Evolutionary conservation across 2,888 invertebrate species (phyloP).

Genomic region (Bombylius discolor): DNA sequence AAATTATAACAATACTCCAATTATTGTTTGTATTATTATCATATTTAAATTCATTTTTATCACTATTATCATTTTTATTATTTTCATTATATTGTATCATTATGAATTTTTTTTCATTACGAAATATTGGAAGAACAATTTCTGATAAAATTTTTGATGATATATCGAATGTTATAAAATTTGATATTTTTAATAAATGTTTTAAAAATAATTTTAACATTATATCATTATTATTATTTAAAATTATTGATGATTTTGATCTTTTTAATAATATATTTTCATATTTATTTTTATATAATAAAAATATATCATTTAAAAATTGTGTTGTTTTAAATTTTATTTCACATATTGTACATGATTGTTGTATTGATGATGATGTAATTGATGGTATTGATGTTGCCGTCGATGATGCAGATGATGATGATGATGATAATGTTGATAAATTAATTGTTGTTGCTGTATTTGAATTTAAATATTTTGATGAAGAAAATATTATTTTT

Average conservation of each 20-base stretch:
- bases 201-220: constrained; percentile 22
- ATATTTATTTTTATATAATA: constrained; percentile 20
- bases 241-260: constrained; percentile 9
- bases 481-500: constrained; percentile 22
- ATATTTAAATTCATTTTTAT: background rate
- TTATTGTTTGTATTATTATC: background rate
- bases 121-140: constrained; percentile 31
- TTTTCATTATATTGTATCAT: background rate
- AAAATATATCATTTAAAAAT: constrained; percentile 24
- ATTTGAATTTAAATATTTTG: too few species aligned
- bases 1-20: constrained; percentile 12
- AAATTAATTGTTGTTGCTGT: too few species aligned
- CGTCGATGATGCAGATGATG: too few species aligned
- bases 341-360: constrained; percentile 24
- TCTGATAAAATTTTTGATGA: constrained; percentile 28
- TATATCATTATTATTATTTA: constrained; percentile 10
- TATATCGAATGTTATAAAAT: constrained; percentile 26
- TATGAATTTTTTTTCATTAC: constrained; percentile 21
- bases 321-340: constrained; percentile 25
- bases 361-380: background rate
- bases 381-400: too few species aligned
- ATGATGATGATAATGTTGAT: too few species aligned
- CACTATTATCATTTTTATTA: background rate
- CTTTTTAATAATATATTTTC: constrained; percentile 7
- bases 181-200: constrained; percentile 31